Percentiles rank a stretch among this genome's conserved stretches.
Evolutionary conservation across 2,888 invertebrate species (phyloP).

Genomic region (Orthonevra nobilis): DNA sequence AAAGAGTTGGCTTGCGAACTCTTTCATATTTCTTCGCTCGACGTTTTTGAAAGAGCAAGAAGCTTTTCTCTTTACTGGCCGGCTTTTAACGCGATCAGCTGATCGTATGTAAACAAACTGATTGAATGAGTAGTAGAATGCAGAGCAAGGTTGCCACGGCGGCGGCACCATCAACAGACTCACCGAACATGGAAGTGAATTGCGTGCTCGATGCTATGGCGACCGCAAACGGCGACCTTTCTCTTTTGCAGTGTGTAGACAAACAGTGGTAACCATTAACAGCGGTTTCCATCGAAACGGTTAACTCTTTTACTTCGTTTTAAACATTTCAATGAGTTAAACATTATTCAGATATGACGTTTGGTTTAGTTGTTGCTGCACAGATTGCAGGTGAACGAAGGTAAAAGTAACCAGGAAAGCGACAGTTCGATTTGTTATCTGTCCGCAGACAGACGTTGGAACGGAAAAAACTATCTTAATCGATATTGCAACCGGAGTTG

Average conservation of each 20-base stretch:
- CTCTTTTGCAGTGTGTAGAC: conserved; percentile 57
- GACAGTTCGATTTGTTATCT: conserved; percentile 68
- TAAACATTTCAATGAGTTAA: conserved; percentile 33
- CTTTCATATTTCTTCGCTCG: background rate
- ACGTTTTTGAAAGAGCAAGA: no score
- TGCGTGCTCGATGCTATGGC: conserved; percentile 35
- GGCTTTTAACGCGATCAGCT: conserved; percentile 53
- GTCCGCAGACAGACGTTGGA: conserved; percentile 66
- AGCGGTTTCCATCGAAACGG: conserved; percentile 67
- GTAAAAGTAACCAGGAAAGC: conserved; percentile 70
- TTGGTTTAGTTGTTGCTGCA: background rate
- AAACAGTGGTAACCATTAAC: conserved; percentile 58
- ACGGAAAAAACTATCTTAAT: conserved; percentile 53
- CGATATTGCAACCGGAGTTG: conserved; percentile 15
- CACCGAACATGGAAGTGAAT: conserved; percentile 50
- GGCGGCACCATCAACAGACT: conserved; percentile 4
- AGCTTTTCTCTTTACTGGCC: conserved; percentile 48
- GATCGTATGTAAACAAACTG: conserved; percentile 57
- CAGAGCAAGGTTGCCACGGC: conserved; percentile 64
- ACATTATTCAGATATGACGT: conserved; percentile 7
- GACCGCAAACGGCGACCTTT: conserved; percentile 66
- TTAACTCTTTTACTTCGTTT: conserved; percentile 44
- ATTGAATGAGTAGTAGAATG: conserved; percentile 9
- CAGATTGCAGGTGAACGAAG: conserved; percentile 61
- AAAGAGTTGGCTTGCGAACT: conserved; percentile 22